Evolutionary conservation across 2,888 invertebrate genomes (phyloP).

Genomic region (Polydrusus cervinus): DNA sequence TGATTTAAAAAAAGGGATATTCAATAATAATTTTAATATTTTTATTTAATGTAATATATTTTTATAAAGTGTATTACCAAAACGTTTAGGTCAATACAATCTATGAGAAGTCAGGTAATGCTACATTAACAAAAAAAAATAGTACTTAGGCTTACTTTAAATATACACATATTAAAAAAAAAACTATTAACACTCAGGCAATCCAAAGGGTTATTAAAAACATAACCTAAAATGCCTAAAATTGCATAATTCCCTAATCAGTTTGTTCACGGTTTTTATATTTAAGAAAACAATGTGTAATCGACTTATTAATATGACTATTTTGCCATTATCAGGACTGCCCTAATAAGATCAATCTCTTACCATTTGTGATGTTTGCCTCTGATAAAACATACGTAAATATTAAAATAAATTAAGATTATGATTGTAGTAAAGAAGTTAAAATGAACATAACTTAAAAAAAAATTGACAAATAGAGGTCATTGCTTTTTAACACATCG

Average conservation of each 20-base stretch:
- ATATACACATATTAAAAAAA: slow-evolving; percentile 45
- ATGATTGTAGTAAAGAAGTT: no score
- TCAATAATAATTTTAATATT: slow-evolving; percentile 43
- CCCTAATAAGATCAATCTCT: neutral
- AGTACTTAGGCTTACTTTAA: slow-evolving; percentile 51
- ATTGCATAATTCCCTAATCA: slow-evolving; percentile 38
- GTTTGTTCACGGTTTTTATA: slow-evolving; percentile 20
- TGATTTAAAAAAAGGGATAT: no score
- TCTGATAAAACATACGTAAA: neutral
- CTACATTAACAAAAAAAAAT: slow-evolving; percentile 51
- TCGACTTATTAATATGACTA: no score
- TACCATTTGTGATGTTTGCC: slow-evolving; percentile 17
- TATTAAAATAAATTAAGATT: neutral
- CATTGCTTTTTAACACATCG: no score
- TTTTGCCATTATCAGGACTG: no score
- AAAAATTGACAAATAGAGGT: no score
- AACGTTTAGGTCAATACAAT: slow-evolving; percentile 54
- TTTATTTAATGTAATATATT: slow-evolving; percentile 52
- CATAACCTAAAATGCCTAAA: slow-evolving; percentile 38
- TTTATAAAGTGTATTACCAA: slow-evolving; percentile 55
- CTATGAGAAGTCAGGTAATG: slow-evolving; percentile 54
- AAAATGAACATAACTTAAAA: no score
- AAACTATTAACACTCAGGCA: slow-evolving; percentile 44
- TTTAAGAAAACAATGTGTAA: neutral
- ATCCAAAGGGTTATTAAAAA: slow-evolving; percentile 33